Base-by-base conservation (phyloP, 2,113 vertebrate genomes). In the Elanus axillaris region DNA sequence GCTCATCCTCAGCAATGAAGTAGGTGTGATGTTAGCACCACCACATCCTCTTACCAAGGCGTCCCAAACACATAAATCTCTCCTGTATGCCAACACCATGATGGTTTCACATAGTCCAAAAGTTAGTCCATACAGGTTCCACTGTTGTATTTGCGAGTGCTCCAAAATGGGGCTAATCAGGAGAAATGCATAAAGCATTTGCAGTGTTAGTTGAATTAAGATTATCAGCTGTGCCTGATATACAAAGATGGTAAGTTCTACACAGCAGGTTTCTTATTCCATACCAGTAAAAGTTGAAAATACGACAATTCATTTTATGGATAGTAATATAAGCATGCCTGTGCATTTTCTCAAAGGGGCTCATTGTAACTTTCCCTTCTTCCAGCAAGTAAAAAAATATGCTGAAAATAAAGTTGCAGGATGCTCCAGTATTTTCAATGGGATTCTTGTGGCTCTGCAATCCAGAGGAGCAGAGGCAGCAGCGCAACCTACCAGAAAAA, bases 371-470 rank as follows among this genome's bases (percentile, higher is more conserved):
- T 58, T 84, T 67, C 13, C 45, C 56, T 95, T 83, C 63, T 71
- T 77, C 62, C 62, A 74, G 53, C 18, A 89, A 94, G 42, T 52
- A 47, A 91, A 74, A 74, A 88, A 95, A 68, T 47, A 83, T 23
- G 55, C 63, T 90, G 76, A 87, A 96, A 96, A 75, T 74, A 88
- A 95, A 88, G 86, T 67, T 92, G 86, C 82, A 88, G 52, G 60
- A 92, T 88, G 78, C 90, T 91, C n/a, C 18, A 5, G 73, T 93
- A 73, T 85, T 92, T 91, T 82, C 66, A 91, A 16, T 60, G 80
- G 63, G 78, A 94, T 92, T 88, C 94, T 88, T 91, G 52, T 90
- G 94, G 59, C 92, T 95, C 89, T 92, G 83, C 64, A 94, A 83
- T 27, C 69, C 47, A 60, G 62, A 76, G 42, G 29, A 72, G 50